Base-by-base conservation (phyloP, 1,140 invertebrate species). In the Trichomalopsis sarcophagae region DNA sequence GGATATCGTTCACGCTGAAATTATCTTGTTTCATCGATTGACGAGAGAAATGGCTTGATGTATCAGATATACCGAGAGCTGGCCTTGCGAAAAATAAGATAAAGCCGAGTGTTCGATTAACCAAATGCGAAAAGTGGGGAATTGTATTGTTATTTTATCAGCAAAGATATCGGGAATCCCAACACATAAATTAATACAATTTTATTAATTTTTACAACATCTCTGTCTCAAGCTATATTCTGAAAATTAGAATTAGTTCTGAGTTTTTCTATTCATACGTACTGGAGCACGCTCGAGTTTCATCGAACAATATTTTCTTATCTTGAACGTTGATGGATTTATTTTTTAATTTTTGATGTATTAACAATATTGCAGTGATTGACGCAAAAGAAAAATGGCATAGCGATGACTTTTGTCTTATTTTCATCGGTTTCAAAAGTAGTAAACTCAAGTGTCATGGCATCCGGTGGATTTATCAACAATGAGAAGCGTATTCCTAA, bases 21-120 rank as follows among this genome's bases (percentile, higher is more conserved):
- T 82, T 82, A 82, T 74, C 69, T 82, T 82, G 73, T 82, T 82
- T 36, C 71, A 36, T 55, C 69, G 47, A 50, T n/a, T 73, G n/a
- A n/a, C 69, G 21, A 30, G 21, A 69, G 33, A 44, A 81, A n/a
- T 73, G 23, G 44, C 23, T 81, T 10, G 27, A 62, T 73, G 66
- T 40, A 75, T 76, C 55, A 68, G 33, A 30, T 47, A 33, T 75
- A 66, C 21, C 21, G 10, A 76, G 30, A 76, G n/a, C 13, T n/a
- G 55, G 40, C 76, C 23, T 44, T 76, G 17, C 23, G 27, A 83
- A 83, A 76, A 83, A 76, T 76, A 44, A 83, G 55, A 76, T 23
- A 44, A 71, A 17, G 17, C 21, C 10, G 44, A 71, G 68, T 44
- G 6, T 33, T 30, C 14, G 30, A 47, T 40, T 81, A 73, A 69